Conservation (phyloP, 2,888 invertebrate species). For the Cheilosia impressa region DNA sequence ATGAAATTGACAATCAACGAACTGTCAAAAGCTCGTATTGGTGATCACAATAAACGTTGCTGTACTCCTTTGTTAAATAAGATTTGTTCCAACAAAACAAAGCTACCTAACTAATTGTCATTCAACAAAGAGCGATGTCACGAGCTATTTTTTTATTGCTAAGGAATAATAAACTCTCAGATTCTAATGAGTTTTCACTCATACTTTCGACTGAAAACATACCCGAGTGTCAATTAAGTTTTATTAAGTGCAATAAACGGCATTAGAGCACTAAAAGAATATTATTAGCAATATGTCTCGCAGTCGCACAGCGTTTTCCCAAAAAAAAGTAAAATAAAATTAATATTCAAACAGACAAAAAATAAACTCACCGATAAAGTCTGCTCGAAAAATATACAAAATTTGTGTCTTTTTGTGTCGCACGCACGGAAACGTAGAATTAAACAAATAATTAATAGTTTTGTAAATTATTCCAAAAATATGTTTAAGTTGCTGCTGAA, state of each 20-base stretch:
- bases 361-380: slow-evolving; percentile 43
- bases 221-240: background rate
- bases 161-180: too few species aligned
- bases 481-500: slow-evolving; percentile 31
- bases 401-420: background rate
- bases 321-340: too few species aligned
- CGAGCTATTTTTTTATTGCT: too few species aligned
- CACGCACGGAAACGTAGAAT: background rate
- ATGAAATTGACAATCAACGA: too few species aligned
- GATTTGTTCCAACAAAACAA: too few species aligned
- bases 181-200: background rate
- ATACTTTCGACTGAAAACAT: background rate
- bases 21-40: too few species aligned
- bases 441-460: background rate
- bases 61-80: too few species aligned
- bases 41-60: too few species aligned
- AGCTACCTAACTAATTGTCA: too few species aligned
- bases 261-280: background rate
- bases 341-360: background rate
- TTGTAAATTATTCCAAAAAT: slow-evolving; percentile 52
- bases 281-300: background rate
- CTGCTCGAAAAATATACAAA: background rate
- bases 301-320: background rate
- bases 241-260: background rate
- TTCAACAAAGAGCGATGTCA: too few species aligned